Base-by-base conservation (phyloP, 2,888 invertebrate species). In the Diadromus collaris region DNA sequence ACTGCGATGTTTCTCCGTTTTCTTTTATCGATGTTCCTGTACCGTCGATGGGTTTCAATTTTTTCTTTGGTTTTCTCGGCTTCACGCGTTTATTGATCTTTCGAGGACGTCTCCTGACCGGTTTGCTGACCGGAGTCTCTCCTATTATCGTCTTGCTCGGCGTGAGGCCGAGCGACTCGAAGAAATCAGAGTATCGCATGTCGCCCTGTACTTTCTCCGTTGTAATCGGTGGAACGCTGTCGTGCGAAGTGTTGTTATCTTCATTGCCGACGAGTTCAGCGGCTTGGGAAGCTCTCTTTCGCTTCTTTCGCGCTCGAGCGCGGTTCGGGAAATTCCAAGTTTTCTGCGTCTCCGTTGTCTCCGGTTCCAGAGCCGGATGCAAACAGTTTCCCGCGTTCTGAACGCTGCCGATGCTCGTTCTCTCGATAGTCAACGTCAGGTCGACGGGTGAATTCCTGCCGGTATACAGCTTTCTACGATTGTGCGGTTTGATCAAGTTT, bases 361-460 rank as follows among this genome's bases (percentile, higher is more conserved):
- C 19, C 13, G 70, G 21, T 61, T 82, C 77, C 10, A 88, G 70
- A 5, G 88, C 88, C 7, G 88, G 88, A 83, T 88, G 88, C 51
- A 76, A 65, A 60, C 32, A 44, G 32, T 24, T 29, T 6, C 27
- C n/a, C 3, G 56, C 29, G 0, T 32, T 13, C 27, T 29, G 7
- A 0, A 41, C 16, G 21, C 32, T 46, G 7, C 38, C 41, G 27
- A 24, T 75, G 1, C 46, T 61, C 54, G 21, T 61, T 29, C 16
- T 34, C 51, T 68, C 51, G 32, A 48, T 60, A 6, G 80, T 76
- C 6, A 89, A 74, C 74, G 80, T 76, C 6, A 89, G 76, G 75
- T 89, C 88, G 19, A 85, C 80, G 6, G 87, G 86, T 2, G 88
- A 88, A 44, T 85, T 72, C 70, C 83, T 81, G 19, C 78, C 82